A percentile compares a stretch with the other conserved stretches of the same genome.
Evolutionary conservation across 1,140 invertebrate genomes (phyloP).

Genomic region (Solenopsis invicta): DNA sequence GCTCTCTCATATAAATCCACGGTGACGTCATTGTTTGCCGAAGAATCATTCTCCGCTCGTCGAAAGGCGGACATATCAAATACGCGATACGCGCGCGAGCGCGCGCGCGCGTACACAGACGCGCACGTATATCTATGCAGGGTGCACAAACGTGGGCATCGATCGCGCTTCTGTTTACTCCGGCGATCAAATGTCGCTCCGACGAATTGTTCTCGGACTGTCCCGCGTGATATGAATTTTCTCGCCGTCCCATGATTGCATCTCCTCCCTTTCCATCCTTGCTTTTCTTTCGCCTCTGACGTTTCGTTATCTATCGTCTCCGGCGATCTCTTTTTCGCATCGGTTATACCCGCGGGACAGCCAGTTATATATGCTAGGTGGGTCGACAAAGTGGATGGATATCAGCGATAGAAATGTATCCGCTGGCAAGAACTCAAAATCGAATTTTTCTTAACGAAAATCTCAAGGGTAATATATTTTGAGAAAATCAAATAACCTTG

Average conservation of each 20-base stretch:
- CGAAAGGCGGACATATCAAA: slow-evolving; percentile 45
- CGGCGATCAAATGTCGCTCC: slow-evolving; percentile 75
- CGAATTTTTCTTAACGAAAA: slow-evolving; percentile 21
- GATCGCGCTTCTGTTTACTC: slow-evolving; percentile 70
- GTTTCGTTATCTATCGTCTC: slow-evolving; percentile 42
- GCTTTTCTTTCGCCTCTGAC: neutral
- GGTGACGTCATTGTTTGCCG: slow-evolving; percentile 69
- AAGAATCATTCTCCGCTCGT: slow-evolving; percentile 39
- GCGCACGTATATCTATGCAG: neutral
- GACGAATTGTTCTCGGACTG: slow-evolving; percentile 65
- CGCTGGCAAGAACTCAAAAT: slow-evolving; percentile 19
- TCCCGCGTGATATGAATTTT: slow-evolving; percentile 75
- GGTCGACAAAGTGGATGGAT: neutral
- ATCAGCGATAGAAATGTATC: slow-evolving; percentile 9
- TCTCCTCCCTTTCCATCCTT: neutral
- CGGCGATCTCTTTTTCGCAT: neutral
- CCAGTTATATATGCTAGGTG: slow-evolving; percentile 2
- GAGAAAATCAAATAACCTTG: slow-evolving; percentile 1
- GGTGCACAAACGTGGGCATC: slow-evolving; percentile 46
- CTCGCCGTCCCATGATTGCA: slow-evolving; percentile 42
- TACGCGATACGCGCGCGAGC: neutral
- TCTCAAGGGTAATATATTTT: neutral
- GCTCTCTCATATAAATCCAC: slow-evolving; percentile 16
- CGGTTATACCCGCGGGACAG: slow-evolving; percentile 25
- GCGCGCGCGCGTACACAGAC: neutral